Evolutionary conservation across 2,113 vertebrate species (phyloP), one percentile per base, ranked within the genome.

Genomic region (Oryzias woworae): DNA sequence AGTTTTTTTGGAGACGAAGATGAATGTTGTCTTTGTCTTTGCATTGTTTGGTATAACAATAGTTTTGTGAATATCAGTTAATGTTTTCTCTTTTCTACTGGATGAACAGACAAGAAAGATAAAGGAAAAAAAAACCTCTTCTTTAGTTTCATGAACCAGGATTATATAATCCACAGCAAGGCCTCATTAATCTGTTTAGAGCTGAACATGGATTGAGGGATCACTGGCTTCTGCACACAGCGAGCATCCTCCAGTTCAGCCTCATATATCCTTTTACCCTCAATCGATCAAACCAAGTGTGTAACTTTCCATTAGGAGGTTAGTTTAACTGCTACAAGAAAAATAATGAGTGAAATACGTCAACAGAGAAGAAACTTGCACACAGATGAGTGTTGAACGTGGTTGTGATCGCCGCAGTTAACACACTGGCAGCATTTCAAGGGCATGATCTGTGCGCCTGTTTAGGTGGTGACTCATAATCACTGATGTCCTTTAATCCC

Each of bases 1-100:
- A 89, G 62, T 69, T 83, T 73, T 36, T 20, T 65, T 74, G 36
- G 36, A 71, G 58, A 82, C 22, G 8, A 62, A 69, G 53, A 55
- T 2, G 49, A 24, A 48, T 17, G 45, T 55, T 45, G 64, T 12
- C 14, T 62, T 0, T 7, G 77, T 74, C 3, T 73, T 71, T n/a
- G 51, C 45, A 1, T 46, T 61, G 26, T 20, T 6, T 28, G 5
- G 26, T 28, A 28, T 4, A 28, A 20, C 20, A 20, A 20, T 20
- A 20, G 20, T 3, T 28, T 28, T 28, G 26, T 36, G 36, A 10
- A 10, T 10, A 8, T 36, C 36, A 36, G 36, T 36, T 28, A 2
- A 36, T 2, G 8, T 36, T 36, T 36, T 12, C 5, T 1, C 8
- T 36, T 36, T 36, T 36, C 8, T 36, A 36, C 36, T 13, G 36